Evolutionary conservation across 2,888 invertebrate genomes (phyloP).

Genomic region (Orthosia incerta): DNA sequence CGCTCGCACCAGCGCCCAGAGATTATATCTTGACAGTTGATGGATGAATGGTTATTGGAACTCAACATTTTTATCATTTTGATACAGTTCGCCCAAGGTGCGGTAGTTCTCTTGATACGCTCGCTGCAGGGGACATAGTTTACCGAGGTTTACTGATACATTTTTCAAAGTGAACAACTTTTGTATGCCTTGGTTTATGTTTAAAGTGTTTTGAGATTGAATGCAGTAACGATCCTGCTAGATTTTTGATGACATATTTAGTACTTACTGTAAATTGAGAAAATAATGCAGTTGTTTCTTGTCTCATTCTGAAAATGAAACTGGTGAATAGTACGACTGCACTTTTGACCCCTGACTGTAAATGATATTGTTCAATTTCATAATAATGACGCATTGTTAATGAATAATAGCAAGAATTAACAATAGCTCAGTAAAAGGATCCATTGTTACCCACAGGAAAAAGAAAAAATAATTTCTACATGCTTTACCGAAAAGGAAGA

Average conservation of each 20-base stretch:
- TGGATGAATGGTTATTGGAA: conserved; percentile 96
- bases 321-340: no score
- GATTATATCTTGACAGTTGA: conserved; percentile 94
- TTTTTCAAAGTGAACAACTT: conserved; percentile 63
- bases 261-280: neutral
- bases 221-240: conserved; percentile 5
- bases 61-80: conserved; percentile 92
- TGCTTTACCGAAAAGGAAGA: neutral
- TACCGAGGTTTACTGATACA: conserved; percentile 71
- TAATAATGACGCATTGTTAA: no score
- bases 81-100: conserved; percentile 89
- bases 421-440: no score
- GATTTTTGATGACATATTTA: neutral
- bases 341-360: no score
- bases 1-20: conserved; percentile 88
- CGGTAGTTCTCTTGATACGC: conserved; percentile 63
- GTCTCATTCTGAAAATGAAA: neutral
- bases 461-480: neutral
- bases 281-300: neutral
- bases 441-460: neutral
- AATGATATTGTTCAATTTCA: no score
- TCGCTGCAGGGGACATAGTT: conserved; percentile 78
- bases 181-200: conserved; percentile 58
- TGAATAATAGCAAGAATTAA: no score
- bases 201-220: conserved; percentile 43